These are phyloP conservation scores for Aeoliscus strigatus DNA, from an alignment of 2,797 vertebrate genomes.

Conservation along the genomic window DNA sequence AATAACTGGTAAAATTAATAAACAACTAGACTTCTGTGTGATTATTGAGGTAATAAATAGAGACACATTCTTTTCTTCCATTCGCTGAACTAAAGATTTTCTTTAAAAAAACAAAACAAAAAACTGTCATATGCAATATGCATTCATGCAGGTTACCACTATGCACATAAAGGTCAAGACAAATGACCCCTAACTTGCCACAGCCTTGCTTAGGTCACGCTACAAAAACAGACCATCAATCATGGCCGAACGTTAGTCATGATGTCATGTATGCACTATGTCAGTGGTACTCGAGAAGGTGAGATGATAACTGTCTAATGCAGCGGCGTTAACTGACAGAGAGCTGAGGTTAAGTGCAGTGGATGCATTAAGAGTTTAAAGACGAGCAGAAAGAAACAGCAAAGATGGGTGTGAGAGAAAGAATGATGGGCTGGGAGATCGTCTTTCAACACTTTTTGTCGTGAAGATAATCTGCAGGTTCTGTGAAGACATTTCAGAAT, in stretches of 20 bases:
- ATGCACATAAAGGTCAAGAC: conserved; percentile 16
- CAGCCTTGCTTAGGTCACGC: conserved; percentile 25
- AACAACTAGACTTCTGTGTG: neutral
- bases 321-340: conserved; percentile 4
- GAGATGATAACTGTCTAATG: neutral
- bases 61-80: neutral
- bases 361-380: conserved; percentile 6
- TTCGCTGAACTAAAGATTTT: neutral
- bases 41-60: too few species aligned
- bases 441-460: conserved; percentile 4
- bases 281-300: neutral
- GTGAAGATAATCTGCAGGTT: conserved; percentile 4
- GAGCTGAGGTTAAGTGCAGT: conserved; percentile 10
- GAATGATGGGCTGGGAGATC: conserved; percentile 6
- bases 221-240: conserved; percentile 40
- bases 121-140: neutral
- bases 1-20: too few species aligned
- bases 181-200: conserved; percentile 16
- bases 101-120: too few species aligned
- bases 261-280: conserved; percentile 41
- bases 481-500: conserved; percentile 28
- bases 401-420: neutral
- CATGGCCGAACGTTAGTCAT: conserved; percentile 5
- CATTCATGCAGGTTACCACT: neutral
- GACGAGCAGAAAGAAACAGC: neutral